Base-by-base conservation (phyloP, 2,888 invertebrate species). In the Malacosoma neustria region DNA sequence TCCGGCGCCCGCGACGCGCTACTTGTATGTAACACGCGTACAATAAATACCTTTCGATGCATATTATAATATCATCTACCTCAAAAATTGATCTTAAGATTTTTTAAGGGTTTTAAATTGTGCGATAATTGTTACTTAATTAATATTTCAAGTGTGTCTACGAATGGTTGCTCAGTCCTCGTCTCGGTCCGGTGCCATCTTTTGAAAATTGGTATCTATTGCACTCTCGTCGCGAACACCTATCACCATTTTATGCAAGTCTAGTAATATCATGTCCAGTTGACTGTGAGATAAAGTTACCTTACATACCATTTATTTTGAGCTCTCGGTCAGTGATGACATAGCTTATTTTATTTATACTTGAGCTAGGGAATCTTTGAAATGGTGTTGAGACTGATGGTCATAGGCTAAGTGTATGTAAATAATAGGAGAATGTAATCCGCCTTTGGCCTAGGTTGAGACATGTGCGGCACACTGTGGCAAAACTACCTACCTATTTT, bases 71-170 rank as follows among this genome's bases (percentile, higher is more conserved):
- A 79, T 60, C 74, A 71, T 80, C 84, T 85, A 85, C 84, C 84
- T 85, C 84, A 82, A 61, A 75, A 74, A 66, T 81, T 82, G 82
- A 85, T 84, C 81, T 84, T 84, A 84, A 80, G 81, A 72, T 72
- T 79, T 72, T 73, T 72, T 77, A 76, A 79, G 71, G 71, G 72
- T 76, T 75, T 64, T 49, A 36, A 75, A 69, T 72, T 72, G 75
- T 76, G 73, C 79, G 80, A 81, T 79, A 70, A 75, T 77, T 80
- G 82, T 82, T 81, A 84, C 84, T 84, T 84, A 84, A 82, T 73
- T 72, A 72, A 70, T 65, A 57, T 51, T 59, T 72, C 68, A 67
- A 62, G 72, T 73, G 80, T 75, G 76, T 76, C 75, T 75, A 57
- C 55, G 72, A 69, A 72, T 67, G 74, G 72, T 80, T 72, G 77